Evolutionary conservation across 2,797 vertebrate genomes (phyloP).

Genomic region (Gallinago stenura): DNA sequence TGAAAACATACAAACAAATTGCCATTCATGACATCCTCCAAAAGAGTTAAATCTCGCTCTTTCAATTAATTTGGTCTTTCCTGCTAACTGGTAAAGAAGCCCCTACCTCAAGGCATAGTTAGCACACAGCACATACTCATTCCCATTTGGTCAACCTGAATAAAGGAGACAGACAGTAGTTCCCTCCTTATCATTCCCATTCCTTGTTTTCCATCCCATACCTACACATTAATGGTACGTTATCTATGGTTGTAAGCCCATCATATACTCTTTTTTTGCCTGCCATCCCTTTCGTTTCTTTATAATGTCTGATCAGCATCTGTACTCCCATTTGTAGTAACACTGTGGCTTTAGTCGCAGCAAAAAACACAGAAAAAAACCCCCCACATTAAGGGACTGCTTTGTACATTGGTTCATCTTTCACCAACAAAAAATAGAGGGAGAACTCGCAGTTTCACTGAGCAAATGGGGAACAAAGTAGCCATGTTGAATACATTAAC

Average conservation of each 20-base stretch:
- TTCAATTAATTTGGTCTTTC: neutral
- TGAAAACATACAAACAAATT: neutral
- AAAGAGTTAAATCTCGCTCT: neutral
- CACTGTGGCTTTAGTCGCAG: neutral
- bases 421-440: neutral
- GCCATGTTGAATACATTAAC: neutral
- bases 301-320: neutral
- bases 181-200: neutral
- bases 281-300: neutral
- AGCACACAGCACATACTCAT: neutral
- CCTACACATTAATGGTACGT: neutral
- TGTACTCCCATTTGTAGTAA: neutral
- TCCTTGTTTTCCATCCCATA: neutral
- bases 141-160: neutral
- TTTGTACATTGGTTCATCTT: neutral
- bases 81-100: neutral
- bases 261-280: neutral
- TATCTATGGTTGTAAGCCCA: neutral
- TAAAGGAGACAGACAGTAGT: neutral
- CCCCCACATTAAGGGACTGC: neutral
- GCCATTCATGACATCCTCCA: neutral
- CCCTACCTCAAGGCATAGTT: neutral
- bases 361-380: neutral
- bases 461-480: neutral
- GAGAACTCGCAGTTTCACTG: neutral